Percentiles rank a stretch among this genome's conserved stretches.
These are phyloP conservation scores for Smutsia gigantea DNA, from an alignment of 2,797 vertebrate species.

Conservation along the genomic window DNA sequence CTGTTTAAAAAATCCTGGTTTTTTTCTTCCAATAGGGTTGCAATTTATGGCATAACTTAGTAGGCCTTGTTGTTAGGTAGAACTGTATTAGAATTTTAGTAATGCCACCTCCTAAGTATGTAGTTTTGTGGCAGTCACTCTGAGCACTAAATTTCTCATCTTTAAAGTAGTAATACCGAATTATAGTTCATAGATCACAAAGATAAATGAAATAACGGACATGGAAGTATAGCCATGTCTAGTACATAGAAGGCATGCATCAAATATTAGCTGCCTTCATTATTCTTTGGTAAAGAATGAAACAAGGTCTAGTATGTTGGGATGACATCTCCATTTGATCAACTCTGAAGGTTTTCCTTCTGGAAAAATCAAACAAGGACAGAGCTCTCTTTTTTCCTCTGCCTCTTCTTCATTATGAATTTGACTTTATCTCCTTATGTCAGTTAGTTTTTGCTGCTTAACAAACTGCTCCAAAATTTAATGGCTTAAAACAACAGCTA, in stretches of 20 bases:
- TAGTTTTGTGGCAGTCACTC: not conserved
- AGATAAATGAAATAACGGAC: not conserved
- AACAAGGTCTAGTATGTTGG: not conserved
- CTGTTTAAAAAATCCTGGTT: not conserved
- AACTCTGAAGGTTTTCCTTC: not conserved
- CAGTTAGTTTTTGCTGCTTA: not conserved
- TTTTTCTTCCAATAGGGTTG: not conserved
- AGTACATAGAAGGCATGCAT: not conserved
- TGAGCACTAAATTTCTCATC: not conserved
- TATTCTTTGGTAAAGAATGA: not conserved
- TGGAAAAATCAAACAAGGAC: not conserved
- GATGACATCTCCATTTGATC: not conserved
- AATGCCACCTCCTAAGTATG: not conserved
- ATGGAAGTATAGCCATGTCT: not conserved
- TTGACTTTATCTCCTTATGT: not conserved
- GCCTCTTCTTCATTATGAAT: not conserved
- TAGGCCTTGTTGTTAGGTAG: not conserved
- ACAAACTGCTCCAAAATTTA: not conserved
- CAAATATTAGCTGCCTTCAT: not conserved
- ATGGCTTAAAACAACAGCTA: not conserved
- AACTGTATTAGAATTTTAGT: not conserved
- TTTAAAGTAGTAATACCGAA: not conserved
- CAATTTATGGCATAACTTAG: not conserved
- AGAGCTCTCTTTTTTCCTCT: not conserved
- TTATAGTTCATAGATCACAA: not conserved